Evolutionary conservation across 2,797 vertebrate species (phyloP).

Genomic region (Syngnathus acus): DNA sequence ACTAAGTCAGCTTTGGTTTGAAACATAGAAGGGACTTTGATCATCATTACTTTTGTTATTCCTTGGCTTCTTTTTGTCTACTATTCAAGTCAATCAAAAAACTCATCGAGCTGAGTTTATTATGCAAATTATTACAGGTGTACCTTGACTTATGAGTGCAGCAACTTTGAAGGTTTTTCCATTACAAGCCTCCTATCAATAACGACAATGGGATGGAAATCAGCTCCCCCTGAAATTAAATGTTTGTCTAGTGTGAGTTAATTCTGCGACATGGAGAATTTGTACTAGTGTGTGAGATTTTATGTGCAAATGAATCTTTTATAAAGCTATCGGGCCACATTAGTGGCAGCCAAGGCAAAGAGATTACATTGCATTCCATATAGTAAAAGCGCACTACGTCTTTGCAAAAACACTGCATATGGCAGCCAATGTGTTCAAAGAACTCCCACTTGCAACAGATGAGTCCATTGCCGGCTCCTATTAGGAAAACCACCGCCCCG

Average conservation of each 20-base stretch:
- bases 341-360: slow-evolving; percentile 37
- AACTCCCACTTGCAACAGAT: slow-evolving; percentile 17
- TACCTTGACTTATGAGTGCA: background rate
- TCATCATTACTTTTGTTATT: background rate
- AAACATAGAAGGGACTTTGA: background rate
- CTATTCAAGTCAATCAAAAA: background rate
- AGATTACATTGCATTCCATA: slow-evolving; percentile 49
- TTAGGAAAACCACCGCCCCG: slow-evolving; percentile 21
- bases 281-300: slow-evolving; percentile 39
- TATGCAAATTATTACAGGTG: background rate
- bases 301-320: slow-evolving; percentile 52
- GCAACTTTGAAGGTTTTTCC: background rate
- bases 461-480: slow-evolving; percentile 17
- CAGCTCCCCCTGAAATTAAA: background rate
- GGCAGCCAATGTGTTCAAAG: slow-evolving; percentile 33
- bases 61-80: background rate
- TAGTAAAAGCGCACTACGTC: slow-evolving; percentile 39
- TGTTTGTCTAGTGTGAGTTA: slow-evolving; percentile 2
- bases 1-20: background rate
- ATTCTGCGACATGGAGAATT: slow-evolving; percentile 25
- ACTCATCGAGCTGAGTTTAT: background rate
- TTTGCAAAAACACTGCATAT: slow-evolving; percentile 50
- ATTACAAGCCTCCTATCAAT: background rate
- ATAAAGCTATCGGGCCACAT: slow-evolving; percentile 47
- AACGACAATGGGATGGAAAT: background rate